Evolutionary conservation across 2,113 vertebrate species (phyloP).

Genomic region (Cheirogaleus medius): DNA sequence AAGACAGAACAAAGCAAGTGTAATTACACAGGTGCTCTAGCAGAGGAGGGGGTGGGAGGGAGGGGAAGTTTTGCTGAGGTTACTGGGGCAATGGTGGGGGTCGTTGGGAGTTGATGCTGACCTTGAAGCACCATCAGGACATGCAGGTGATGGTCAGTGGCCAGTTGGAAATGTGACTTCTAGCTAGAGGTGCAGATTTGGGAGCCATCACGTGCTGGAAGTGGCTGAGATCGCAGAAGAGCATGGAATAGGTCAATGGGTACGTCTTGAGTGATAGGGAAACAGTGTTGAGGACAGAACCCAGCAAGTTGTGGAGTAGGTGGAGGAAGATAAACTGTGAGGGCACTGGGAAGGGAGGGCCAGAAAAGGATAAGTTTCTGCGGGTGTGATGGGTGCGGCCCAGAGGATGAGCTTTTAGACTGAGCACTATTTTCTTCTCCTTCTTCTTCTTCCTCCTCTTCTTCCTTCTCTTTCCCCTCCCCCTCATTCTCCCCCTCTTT

Average conservation of each 20-base stretch:
- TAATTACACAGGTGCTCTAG: no score
- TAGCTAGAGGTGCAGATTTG: background rate
- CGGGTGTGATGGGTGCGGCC: no score
- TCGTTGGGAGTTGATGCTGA: background rate
- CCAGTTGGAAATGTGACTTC: background rate
- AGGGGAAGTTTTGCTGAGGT: background rate
- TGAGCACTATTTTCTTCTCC: no score
- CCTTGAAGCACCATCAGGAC: background rate
- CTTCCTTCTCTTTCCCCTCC: no score
- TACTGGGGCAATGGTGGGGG: background rate
- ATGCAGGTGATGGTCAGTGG: background rate
- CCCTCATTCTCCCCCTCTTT: no score
- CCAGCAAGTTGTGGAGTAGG: background rate
- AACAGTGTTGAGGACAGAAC: background rate
- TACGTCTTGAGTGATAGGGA: background rate
- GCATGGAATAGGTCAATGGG: no score
- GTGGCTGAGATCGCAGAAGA: background rate
- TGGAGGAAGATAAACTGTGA: background rate
- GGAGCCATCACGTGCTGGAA: no score
- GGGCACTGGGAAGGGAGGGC: background rate
- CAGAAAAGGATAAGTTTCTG: no score
- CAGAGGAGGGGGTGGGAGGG: fast-evolving
- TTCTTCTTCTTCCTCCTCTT: no score
- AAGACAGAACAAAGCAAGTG: background rate
- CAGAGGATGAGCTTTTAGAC: no score